Conservation (phyloP, 2,888 invertebrate species). For the Latrodectus hesperus region DNA sequence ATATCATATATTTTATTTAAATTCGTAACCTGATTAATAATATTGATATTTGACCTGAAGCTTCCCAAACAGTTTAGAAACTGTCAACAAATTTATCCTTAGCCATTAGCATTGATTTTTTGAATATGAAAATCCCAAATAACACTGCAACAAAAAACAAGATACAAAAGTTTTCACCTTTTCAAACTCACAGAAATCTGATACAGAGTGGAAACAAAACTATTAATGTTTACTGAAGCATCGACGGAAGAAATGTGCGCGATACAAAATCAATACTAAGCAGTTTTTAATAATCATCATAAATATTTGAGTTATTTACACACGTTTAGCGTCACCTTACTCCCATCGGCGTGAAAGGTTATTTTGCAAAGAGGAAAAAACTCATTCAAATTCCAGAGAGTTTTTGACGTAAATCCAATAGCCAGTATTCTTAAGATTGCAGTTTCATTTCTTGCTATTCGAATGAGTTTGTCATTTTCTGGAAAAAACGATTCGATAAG, state of each 20-base stretch:
- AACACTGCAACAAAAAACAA: no score
- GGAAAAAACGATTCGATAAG: slow-evolving; percentile 40
- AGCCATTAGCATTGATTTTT: no score
- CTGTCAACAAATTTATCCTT: no score
- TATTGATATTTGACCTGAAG: no score
- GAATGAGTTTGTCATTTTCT: slow-evolving; percentile 20
- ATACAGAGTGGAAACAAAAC: neutral
- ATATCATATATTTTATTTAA: no score
- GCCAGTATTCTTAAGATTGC: slow-evolving; percentile 37
- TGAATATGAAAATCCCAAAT: no score
- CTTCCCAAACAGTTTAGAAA: no score
- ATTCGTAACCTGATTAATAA: no score
- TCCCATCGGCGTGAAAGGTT: neutral
- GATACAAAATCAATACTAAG: slow-evolving; percentile 46
- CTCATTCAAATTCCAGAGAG: neutral
- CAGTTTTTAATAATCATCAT: slow-evolving; percentile 50
- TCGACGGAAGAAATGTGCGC: neutral
- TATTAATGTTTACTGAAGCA: neutral
- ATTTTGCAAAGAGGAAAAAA: slow-evolving; percentile 12
- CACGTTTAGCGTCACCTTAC: slow-evolving; percentile 1
- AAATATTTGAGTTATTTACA: slow-evolving; percentile 49
- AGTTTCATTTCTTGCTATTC: slow-evolving; percentile 16
- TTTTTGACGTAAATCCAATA: slow-evolving; percentile 40
- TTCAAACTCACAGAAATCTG: no score
- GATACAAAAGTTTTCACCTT: no score